phyloP scores from a whole-genome alignment of 2,113 vertebrate genomes.

The Periophthalmodon schlosseri region DNA sequence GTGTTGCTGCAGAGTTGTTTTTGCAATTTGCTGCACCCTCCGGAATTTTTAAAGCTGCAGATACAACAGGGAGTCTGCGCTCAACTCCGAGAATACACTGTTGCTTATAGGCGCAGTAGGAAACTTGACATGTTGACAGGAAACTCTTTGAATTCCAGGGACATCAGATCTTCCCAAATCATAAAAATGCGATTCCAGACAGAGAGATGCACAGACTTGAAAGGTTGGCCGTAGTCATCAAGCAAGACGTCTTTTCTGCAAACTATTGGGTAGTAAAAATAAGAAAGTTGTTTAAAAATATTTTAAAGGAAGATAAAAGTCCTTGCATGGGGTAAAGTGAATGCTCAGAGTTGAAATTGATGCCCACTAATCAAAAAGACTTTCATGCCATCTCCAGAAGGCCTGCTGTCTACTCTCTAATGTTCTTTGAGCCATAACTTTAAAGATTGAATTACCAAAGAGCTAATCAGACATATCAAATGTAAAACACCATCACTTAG shows the following conservation, averaged over 20 bases:
- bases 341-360: background rate
- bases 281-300: background rate
- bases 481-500: background rate
- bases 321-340: conserved; percentile 3
- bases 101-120: conserved; percentile 22
- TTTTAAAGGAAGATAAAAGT: background rate
- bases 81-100: conserved; percentile 38
- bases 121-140: conserved; percentile 31
- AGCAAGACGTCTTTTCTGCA: conserved; percentile 13
- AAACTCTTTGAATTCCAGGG: conserved; percentile 37
- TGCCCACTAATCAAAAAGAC: background rate
- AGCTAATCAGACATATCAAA: background rate
- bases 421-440: background rate
- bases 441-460: background rate
- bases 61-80: conserved; percentile 36
- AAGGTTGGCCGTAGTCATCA: conserved; percentile 7
- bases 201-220: conserved; percentile 14
- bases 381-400: background rate
- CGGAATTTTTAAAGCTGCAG: conserved; percentile 23
- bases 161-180: conserved; percentile 43
- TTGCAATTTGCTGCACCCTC: conserved; percentile 36
- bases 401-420: background rate
- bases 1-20: conserved; percentile 24
- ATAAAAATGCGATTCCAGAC: conserved; percentile 32
- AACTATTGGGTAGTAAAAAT: conserved; percentile 3